Conservation (phyloP, 2,888 invertebrate species). For the Tholera decimalis region DNA sequence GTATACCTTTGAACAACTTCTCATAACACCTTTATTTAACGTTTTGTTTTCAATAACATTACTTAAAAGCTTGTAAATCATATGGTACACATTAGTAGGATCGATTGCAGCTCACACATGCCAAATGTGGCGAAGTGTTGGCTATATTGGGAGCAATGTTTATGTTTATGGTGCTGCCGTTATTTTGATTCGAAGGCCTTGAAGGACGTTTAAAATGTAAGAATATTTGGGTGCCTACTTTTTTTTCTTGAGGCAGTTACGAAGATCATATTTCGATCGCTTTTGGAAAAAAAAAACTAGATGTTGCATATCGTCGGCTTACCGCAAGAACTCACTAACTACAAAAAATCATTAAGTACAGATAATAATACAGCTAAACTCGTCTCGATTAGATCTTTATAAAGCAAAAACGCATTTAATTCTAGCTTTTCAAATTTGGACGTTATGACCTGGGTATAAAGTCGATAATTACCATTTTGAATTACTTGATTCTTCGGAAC, state of each 20-base stretch:
- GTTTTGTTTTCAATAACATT: slow-evolving; percentile 29
- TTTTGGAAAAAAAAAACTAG: no score
- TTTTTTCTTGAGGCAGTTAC: background rate
- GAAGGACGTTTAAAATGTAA: slow-evolving; percentile 37
- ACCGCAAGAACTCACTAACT: no score
- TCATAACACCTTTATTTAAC: slow-evolving; percentile 9
- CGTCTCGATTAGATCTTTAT: no score
- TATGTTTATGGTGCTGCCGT: slow-evolving; percentile 32
- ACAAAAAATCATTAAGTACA: no score
- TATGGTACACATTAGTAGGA: slow-evolving; percentile 19
- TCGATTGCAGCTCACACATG: slow-evolving; percentile 35
- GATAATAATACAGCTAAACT: no score
- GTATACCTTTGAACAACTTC: slow-evolving; percentile 9
- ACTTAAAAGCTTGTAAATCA: slow-evolving; percentile 41
- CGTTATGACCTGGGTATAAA: no score
- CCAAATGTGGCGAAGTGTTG: slow-evolving; percentile 32
- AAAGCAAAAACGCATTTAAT: no score
- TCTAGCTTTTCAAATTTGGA: no score
- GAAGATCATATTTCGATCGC: no score
- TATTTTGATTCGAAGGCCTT: slow-evolving; percentile 27
- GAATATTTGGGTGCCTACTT: background rate
- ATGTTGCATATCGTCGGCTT: no score
- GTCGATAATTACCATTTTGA: no score
- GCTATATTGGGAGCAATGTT: slow-evolving; percentile 37
- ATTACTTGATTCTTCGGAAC: no score